Evolutionary conservation across 1,140 invertebrate species (phyloP), one percentile per base, ranked within the genome.

Genomic region (Papilio helenus): DNA sequence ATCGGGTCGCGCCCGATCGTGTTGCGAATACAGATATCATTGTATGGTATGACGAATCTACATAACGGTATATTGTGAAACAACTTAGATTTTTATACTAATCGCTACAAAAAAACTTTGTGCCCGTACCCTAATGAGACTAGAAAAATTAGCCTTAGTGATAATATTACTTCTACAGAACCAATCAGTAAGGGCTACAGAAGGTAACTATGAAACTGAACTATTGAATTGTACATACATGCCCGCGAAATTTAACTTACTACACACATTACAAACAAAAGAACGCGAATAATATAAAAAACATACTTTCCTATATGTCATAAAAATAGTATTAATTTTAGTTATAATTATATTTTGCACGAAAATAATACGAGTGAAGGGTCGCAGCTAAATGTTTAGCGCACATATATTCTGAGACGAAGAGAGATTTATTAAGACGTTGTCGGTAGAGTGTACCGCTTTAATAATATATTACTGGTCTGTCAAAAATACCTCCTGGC

Each of bases 11-110:
- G 81, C 46, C 79, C 80, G 82, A 81, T 86, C 89, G 85, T 84
- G 87, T 81, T 83, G 79, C 80, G 88, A 92, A 90, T 90, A 87
- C 85, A 86, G 88, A 90, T 90, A 88, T 81, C 81, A 80, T 80
- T 82, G 83, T 81, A 85, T 85, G 84, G 81, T 86, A 85, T 72
- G 65, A 74, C 76, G 79, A 85, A 89, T 89, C 86, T 90, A 84
- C 88, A 89, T 87, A 86, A 88, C 61, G 76, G 61, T 76, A 71
- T 39, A 34, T 39, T 29, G 34, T 51, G 58, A 78, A 80, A 80
- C 73, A 76, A 23, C 42, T 44, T 71, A 65, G 80, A 79, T 81
- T 81, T 78, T 79, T 72, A 14, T 20, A 81, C 71, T 29, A 68
- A 68, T 73, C 42, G 5, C 42, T 72, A 73, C 68, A 73, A 72